A percentile compares a stretch with the other conserved stretches of the same genome.
Evolutionary conservation across 53 echinoderm and acorn worm species (phyloP).

Genomic region (Astropecten irregularis): DNA sequence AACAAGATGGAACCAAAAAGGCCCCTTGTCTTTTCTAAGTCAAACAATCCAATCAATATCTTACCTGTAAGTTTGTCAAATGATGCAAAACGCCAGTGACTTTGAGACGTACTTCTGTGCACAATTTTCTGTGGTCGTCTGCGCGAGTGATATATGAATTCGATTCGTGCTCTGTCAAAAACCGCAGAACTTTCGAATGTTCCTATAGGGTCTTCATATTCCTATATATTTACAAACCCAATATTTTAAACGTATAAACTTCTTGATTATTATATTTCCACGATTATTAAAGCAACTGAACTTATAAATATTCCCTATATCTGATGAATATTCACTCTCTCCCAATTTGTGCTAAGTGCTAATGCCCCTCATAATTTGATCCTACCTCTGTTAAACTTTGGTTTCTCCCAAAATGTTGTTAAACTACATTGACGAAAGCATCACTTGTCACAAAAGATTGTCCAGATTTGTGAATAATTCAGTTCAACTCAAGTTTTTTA

Average conservation of each 20-base stretch:
- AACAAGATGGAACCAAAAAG: no score
- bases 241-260: not conserved
- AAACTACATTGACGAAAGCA: not conserved
- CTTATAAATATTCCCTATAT: not conserved
- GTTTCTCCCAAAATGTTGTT: not conserved
- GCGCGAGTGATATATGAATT: no score
- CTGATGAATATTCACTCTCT: not conserved
- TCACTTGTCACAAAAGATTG: not conserved
- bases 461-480: not conserved
- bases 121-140: no score
- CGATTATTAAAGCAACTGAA: no score
- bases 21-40: no score
- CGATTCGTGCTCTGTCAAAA: no score
- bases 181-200: conserved; percentile 4
- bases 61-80: no score
- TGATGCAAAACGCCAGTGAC: no score
- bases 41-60: no score
- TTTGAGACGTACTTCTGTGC: no score
- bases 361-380: no score
- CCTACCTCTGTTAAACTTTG: not conserved
- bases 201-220: not conserved
- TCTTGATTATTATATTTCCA: no score
- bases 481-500: not conserved
- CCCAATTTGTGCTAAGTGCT: not conserved
- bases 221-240: not conserved